These are phyloP conservation scores for Ambastaia sidthimunki DNA, from an alignment of 2,797 vertebrate species.

Conservation along the genomic window DNA sequence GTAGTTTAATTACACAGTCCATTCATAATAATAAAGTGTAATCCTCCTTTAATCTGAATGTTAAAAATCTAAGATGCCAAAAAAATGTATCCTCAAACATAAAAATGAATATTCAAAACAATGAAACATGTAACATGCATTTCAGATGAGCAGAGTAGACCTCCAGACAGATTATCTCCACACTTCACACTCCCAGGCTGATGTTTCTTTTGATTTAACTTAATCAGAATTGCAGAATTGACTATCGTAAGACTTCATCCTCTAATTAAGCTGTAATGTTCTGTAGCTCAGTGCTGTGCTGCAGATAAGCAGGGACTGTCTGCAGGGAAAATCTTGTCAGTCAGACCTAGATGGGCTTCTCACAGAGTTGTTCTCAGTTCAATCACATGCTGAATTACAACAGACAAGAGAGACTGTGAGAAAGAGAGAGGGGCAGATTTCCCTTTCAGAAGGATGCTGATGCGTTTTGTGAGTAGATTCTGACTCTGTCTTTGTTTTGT, in stretches of 20 bases:
- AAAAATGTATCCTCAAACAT: background rate
- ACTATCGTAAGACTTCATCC: slow-evolving; percentile 5
- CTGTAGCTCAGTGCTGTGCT: slow-evolving; percentile 35
- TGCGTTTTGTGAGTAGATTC: background rate
- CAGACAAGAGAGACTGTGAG: slow-evolving; percentile 44
- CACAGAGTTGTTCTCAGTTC: slow-evolving; percentile 27
- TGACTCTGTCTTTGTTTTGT: slow-evolving; percentile 5
- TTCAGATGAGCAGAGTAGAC: background rate
- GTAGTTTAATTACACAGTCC: too few relatives aligned
- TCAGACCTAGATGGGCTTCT: slow-evolving; percentile 39
- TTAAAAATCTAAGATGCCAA: background rate
- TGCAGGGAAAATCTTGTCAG: slow-evolving; percentile 46
- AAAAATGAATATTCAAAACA: background rate
- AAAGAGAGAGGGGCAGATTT: slow-evolving; percentile 23
- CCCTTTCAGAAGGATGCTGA: background rate
- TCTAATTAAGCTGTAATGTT: slow-evolving; percentile 44
- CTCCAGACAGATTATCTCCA: background rate
- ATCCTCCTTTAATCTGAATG: background rate
- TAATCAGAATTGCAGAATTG: slow-evolving; percentile 28
- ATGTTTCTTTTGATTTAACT: slow-evolving; percentile 30
- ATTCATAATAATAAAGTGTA: too few relatives aligned
- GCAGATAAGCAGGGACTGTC: slow-evolving; percentile 39
- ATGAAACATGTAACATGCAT: background rate
- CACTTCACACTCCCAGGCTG: slow-evolving; percentile 10
- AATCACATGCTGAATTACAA: slow-evolving; percentile 48